Evolutionary conservation across 2,888 invertebrate species (phyloP), one percentile per base, ranked within the genome.

Genomic region (Melanostoma mellinum): DNA sequence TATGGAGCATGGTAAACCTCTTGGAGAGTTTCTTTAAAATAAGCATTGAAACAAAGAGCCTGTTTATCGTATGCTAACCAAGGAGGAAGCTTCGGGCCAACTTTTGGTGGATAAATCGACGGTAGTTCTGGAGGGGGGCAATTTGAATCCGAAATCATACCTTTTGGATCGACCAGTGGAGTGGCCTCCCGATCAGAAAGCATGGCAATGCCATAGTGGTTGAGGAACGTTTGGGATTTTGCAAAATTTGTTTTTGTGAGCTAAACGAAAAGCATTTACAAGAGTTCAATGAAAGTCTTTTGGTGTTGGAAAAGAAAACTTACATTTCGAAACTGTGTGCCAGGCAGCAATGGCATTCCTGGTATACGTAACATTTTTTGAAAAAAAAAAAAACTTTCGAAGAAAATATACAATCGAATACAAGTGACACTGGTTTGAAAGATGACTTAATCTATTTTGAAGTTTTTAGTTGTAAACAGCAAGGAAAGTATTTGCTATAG

Each of bases 1-100:
- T 93, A 95, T 38, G 94, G 93, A 2, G 94, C 94, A 88, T 94
- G 88, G 58, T 90, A 89, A 44, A 91, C 94, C 90, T 97, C 97
- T 85, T 95, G 94, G 0, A 97, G 92, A 0, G 95, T 94, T 73
- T 92, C 90, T 85, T 91, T 90, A 73, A 91, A 91, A 81, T 91
- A 91, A 20, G 89, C 91, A 78, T 87, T 87, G 44, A 91, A 91
- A 74, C 91, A 89, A 0, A 92, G 85, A 89, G 96, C 96, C 92
- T 97, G 94, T 91, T 97, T 96, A 89, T 98, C 97, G 89, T 95
- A 97, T 77, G 95, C 95, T 68, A 98, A 93, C 97, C 97, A 98
- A 0, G 96, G 92, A 0, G 98, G 97, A 60, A 95, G 89, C 86
- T 95, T 95, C 0, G 94, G 93, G 0, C 94, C 94, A 89, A 95